Evolutionary conservation across 2,113 vertebrate species (phyloP), one percentile per base, ranked within the genome.

Genomic region (Trichomycterus rosablanca): DNA sequence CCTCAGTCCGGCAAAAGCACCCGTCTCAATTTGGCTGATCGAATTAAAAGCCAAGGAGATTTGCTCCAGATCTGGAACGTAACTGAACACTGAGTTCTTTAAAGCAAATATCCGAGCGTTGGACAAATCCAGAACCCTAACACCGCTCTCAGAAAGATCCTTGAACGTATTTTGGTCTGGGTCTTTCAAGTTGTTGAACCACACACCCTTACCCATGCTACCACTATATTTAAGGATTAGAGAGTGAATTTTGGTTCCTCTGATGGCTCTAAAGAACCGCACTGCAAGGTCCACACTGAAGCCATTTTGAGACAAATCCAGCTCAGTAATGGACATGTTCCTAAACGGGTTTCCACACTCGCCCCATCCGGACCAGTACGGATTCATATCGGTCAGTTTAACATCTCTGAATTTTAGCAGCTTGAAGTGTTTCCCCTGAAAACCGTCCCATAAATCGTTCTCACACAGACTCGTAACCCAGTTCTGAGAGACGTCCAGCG

Each of bases 301-400:
- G 32, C 80, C 74, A 16, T 72, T 93, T 0, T 0, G 0, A 4
- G 88, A 86, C 30, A 94, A 60, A 3, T 91, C 84, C 1, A 97
- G 66, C 1, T 3, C 34, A 0, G 63, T 9, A 34, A 97, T 80
- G 0, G 59, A 20, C 57, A 93, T 82, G 26, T 78, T 80, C 76
- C 59, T 81, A 48, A 96, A 92, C 0, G 91, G 93, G 74, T 91
- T 96, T 58, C 77, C 77, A 30, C 92, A 96, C 4, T 19, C 51
- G 11, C 40, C 53, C 90, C 87, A 90, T 65, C 77, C 63, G 9
- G 84, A 90, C 39, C 57, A 23, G 1, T 11, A 2, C 0, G 40
- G 0, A 23, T 26, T 22, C 20, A 18, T 63, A 10, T 3, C 4
- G 1, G 57, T 72, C 3, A 94, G 50, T 0, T 0, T 0, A 57